Base-by-base conservation (phyloP, 2,797 vertebrate genomes). In the Liasis olivaceus region DNA sequence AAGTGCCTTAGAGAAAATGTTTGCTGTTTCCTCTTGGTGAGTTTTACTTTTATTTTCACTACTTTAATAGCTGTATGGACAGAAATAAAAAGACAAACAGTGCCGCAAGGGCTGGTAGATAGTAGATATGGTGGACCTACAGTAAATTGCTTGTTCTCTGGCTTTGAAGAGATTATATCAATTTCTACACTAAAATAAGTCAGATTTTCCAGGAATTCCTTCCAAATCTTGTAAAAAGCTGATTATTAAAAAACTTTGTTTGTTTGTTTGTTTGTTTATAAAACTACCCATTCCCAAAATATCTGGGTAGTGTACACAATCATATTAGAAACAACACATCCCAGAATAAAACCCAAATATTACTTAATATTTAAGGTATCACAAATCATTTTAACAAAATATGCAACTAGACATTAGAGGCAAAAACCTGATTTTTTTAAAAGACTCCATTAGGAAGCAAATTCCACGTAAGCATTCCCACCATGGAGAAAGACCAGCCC, bases 1-100 rank as follows among this genome's bases (percentile, higher is more conserved):
- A 87, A 0, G 84, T 94, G 12, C 1, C 36, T 7, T 26, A 1
- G 11, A 28, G 17, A 8, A 86, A 22, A 24, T 28, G 14, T 15
- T 1, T 93, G 60, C 0, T 0, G 62, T 66, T 64, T 85, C 60
- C 69, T 69, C 12, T 60, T 81, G 22, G 28, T 88, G 2, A 24
- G 8, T 91, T 93, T 92, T n/a, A 56, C 9, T 56, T 84, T 94
- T 94, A 81, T 81, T 81, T 72, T 64, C 91, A 4, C 51, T 69
- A 60, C 20, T 87, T 56, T 13, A 2, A 14, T 22, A 1, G 94
- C 64, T 90, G 88, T 3, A 4, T 62, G 5, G 84, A 90, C 88
- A 93, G 36, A 93, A 85, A 85, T 51, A 42, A 81, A 72, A 77
- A 28, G 14, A 77, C 54, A 26, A 36, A 62, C 28, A 59, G 31